These are phyloP conservation scores for Drosophila rellima DNA, from an alignment of 2,888 invertebrate genomes.

Conservation along the genomic window DNA sequence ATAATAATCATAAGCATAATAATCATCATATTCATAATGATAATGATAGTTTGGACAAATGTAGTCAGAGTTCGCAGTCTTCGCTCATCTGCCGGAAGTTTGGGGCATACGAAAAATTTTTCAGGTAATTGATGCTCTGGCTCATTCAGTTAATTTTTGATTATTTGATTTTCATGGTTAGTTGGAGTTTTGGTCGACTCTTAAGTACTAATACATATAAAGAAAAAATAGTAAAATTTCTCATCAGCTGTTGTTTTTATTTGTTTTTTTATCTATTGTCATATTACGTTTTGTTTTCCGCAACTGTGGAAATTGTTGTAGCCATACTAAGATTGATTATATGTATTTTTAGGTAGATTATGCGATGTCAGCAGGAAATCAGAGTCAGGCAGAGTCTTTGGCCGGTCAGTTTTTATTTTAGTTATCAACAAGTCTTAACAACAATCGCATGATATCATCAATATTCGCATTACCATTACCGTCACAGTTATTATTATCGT, in stretches of 20 bases:
- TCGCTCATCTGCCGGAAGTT: slow-evolving; percentile 62
- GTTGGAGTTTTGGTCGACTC: slow-evolving; percentile 32
- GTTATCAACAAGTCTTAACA: slow-evolving; percentile 13
- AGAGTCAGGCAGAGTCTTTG: slow-evolving; percentile 8
- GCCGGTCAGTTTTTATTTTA: slow-evolving; percentile 9
- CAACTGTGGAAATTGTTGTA: slow-evolving; percentile 20
- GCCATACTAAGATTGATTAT: slow-evolving; percentile 24
- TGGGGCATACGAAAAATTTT: slow-evolving; percentile 45
- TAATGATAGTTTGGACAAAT: slow-evolving; percentile 13
- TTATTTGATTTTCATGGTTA: slow-evolving; percentile 72
- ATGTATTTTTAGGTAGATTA: slow-evolving; percentile 11
- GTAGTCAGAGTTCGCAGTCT: slow-evolving; percentile 34
- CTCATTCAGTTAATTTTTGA: slow-evolving; percentile 40
- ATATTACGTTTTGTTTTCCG: slow-evolving; percentile 22
- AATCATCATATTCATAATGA: slow-evolving; percentile 36
- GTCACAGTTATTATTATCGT: slow-evolving; percentile 19
- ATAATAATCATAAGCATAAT: slow-evolving; percentile 34
- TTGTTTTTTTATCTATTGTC: neutral
- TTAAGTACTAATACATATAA: neutral
- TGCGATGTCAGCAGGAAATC: slow-evolving; percentile 20
- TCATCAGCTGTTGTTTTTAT: neutral
- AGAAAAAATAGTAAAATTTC: slow-evolving; percentile 6
- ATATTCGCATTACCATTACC: slow-evolving; percentile 19
- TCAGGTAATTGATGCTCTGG: slow-evolving; percentile 54
- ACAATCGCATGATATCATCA: slow-evolving; percentile 48